Base-by-base conservation (phyloP, 2,113 vertebrate genomes). In the Ceyx cyanopectus region DNA sequence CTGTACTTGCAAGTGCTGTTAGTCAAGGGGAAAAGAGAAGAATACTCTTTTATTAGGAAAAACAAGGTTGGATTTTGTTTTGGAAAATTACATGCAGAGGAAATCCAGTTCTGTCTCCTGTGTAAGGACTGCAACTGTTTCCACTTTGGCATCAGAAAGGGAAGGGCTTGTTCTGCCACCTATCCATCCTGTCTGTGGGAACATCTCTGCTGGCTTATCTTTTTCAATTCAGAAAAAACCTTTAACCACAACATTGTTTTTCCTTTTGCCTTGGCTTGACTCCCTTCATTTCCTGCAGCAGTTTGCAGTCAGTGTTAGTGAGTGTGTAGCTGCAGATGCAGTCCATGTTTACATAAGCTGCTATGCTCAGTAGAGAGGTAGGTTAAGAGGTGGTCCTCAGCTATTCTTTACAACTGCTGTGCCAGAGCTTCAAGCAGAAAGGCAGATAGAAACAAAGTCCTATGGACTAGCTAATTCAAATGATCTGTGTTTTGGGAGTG, bases 51-150 rank as follows among this genome's bases (percentile, higher is more conserved):
- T 77, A 37, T 65, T 37, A n/a, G 51, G 61, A 74, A 63, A 73
- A 65, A 6, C 45, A 34, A 61, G 9, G n/a, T 37, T 90, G 32
- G 43, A 10, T 87, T 83, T 93, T 91, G 68, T 90, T 95, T 88
- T 85, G 80, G 43, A 53, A 95, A 65, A 14, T 75, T 93, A 58
- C 17, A 12, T 1, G 2, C 12, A 32, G 46, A 81, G 68, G 69
- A 94, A 90, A 62, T 90, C 12, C 14, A 37, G 10, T 62, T 86
- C 29, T 50, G 0, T 84, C 29, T 83, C 1, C 0, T 57, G 21
- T 92, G 24, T 72, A 40, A 32, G 50, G 16, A 56, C 1, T 1
- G 51, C 63, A 56, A 30, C 30, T 72, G 26, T 67, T 88, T 92
- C 65, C 40, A 15, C 22, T 86, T 67, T 57, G 57, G 77, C 77